Percentiles rank a stretch among this genome's conserved stretches.
phyloP scores from a whole-genome alignment of 2,113 vertebrate genomes.

The Stomatorhinus ivindoensis region DNA sequence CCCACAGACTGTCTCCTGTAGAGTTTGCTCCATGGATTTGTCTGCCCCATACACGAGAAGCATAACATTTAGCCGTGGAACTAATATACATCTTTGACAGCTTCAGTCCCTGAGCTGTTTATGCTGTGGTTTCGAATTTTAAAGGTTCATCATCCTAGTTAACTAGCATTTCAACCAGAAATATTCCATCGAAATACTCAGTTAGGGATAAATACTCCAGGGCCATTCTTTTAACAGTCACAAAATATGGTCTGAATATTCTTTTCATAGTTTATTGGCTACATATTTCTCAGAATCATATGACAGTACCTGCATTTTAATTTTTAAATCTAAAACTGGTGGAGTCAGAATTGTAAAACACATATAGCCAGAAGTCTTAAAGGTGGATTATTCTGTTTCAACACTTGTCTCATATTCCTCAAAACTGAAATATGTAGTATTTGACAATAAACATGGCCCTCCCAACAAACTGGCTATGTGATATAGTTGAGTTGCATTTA shows the following conservation, averaged over 20 bases:
- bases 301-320: neutral
- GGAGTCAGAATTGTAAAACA: neutral
- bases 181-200: neutral
- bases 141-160: neutral
- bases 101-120: neutral
- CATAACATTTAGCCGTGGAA: neutral
- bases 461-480: neutral
- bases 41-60: neutral
- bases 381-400: neutral
- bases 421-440: neutral
- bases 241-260: neutral
- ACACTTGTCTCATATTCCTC: neutral
- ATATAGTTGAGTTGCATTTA: neutral
- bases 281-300: neutral
- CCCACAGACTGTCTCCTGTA: neutral
- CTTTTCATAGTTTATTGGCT: neutral
- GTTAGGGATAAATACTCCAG: neutral
- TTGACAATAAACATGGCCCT: neutral
- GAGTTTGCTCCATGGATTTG: neutral
- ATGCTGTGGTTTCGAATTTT: neutral
- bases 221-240: neutral
- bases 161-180: neutral
- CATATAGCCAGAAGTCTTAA: neutral
- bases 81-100: neutral
- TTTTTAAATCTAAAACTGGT: neutral